phyloP scores from a whole-genome alignment of 2,113 vertebrate species.

The Thalassoma bifasciatum region DNA sequence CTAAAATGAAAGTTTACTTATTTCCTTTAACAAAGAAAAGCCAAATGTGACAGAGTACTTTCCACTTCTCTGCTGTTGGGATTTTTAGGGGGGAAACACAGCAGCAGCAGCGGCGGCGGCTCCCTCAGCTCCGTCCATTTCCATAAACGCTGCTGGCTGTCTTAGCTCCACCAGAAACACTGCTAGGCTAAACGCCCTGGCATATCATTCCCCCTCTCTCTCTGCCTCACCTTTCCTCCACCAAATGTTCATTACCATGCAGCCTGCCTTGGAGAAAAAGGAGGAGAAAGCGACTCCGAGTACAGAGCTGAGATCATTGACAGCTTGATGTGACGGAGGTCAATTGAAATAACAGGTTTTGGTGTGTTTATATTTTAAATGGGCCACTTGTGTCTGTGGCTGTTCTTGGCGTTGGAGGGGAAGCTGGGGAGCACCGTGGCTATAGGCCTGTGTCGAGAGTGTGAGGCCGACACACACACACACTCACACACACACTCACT shows the following conservation, averaged over 20 bases:
- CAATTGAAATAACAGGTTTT: conserved; percentile 90
- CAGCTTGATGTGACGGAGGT: conserved; percentile 88
- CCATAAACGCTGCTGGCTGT: conserved; percentile 88
- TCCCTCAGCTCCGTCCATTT: conserved; percentile 83
- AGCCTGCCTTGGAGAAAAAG: conserved; percentile 78
- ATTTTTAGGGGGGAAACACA: conserved; percentile 49
- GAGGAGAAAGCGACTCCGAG: conserved; percentile 75
- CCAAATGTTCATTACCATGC: conserved; percentile 86
- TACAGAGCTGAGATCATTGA: conserved; percentile 87
- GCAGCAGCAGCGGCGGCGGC: conserved; percentile 63
- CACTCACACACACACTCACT: conserved; percentile 48
- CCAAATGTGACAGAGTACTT: conserved; percentile 59
- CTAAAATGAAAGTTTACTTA: conserved; percentile 66
- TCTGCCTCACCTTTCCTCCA: conserved; percentile 75
- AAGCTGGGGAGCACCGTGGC: conserved; percentile 74
- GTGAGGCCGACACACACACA: conserved; percentile 34
- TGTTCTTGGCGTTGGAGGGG: conserved; percentile 65
- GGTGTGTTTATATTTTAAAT: conserved; percentile 86
- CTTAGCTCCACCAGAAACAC: conserved; percentile 81
- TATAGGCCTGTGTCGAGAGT: conserved; percentile 63
- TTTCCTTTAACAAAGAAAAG: conserved; percentile 59
- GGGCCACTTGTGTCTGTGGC: conserved; percentile 82
- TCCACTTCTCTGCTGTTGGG: conserved; percentile 58
- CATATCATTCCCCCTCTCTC: conserved; percentile 80
- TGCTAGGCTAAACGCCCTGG: conserved; percentile 84